Percentiles rank a stretch among this genome's conserved stretches.
phyloP scores from a whole-genome alignment of 2,113 vertebrate species.

The Zosterops borbonicus region DNA sequence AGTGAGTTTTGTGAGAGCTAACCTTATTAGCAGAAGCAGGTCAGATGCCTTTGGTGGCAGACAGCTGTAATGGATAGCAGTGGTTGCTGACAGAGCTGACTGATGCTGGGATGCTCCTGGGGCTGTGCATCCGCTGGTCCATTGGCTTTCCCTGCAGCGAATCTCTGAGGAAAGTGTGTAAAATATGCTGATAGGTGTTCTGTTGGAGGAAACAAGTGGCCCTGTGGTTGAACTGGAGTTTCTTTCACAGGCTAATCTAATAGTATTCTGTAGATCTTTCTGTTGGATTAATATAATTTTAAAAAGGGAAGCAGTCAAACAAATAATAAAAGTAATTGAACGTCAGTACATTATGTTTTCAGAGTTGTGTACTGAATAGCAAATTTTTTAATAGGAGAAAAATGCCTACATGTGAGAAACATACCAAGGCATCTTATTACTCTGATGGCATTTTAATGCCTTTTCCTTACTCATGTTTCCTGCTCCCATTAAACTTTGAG shows the following conservation, averaged over 20 bases:
- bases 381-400: background rate
- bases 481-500: background rate
- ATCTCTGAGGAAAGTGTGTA: background rate
- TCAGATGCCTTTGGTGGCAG: background rate
- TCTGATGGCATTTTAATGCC: background rate
- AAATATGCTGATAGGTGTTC: background rate
- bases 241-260: background rate
- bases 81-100: background rate
- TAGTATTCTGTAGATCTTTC: background rate
- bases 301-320: background rate
- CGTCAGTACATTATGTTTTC: background rate
- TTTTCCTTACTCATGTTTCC: background rate
- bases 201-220: background rate
- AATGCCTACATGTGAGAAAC: background rate
- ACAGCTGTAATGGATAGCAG: rapidly evolving
- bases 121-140: background rate
- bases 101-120: background rate
- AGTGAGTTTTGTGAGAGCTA: background rate
- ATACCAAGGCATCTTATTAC: background rate
- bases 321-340: background rate
- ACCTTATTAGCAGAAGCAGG: background rate
- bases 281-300: background rate
- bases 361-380: background rate
- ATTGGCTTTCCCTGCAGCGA: background rate
- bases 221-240: background rate